Percentiles rank a stretch among this genome's conserved stretches.
Evolutionary conservation across 2,888 invertebrate genomes (phyloP).

Genomic region (Drosophila paucipuncta): DNA sequence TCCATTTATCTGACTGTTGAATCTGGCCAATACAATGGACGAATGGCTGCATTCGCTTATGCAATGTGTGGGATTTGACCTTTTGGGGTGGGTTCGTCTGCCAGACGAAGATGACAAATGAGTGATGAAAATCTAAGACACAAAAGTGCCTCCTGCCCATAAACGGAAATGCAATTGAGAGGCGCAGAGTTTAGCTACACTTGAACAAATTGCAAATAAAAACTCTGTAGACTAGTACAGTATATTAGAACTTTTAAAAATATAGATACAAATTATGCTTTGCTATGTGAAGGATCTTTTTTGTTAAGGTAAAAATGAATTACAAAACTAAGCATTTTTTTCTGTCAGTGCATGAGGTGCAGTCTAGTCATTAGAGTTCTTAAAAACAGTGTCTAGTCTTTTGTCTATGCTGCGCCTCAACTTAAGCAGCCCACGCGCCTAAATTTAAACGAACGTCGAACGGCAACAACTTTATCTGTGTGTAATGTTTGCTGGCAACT

Average conservation of each 20-base stretch:
- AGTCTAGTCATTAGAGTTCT: slow-evolving; percentile 52
- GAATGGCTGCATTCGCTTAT: slow-evolving; percentile 53
- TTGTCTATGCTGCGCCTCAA: slow-evolving; percentile 40
- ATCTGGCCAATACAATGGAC: slow-evolving; percentile 53
- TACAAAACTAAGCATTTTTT: slow-evolving; percentile 3
- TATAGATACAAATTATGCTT: background rate
- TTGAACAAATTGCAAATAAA: background rate
- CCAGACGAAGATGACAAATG: slow-evolving; percentile 64
- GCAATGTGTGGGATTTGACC: slow-evolving; percentile 78
- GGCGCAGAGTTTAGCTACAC: slow-evolving; percentile 27
- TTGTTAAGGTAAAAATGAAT: background rate
- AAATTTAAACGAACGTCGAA: background rate
- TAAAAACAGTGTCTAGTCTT: slow-evolving; percentile 21
- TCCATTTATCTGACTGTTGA: slow-evolving; percentile 51
- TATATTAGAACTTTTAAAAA: background rate
- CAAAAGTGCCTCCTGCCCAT: slow-evolving; percentile 35
- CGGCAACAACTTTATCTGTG: slow-evolving; percentile 39
- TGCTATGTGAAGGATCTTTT: background rate
- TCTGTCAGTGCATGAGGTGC: slow-evolving; percentile 47
- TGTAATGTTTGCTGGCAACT: background rate
- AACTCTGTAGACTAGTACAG: background rate
- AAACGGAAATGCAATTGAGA: slow-evolving; percentile 51
- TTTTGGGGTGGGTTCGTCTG: slow-evolving; percentile 45
- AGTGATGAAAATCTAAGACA: slow-evolving; percentile 70
- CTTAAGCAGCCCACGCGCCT: slow-evolving; percentile 14